A percentile compares a stretch with the other conserved stretches of the same genome.
These are phyloP conservation scores for Babyrousa celebensis DNA, from an alignment of 2,797 vertebrate genomes.

Conservation along the genomic window DNA sequence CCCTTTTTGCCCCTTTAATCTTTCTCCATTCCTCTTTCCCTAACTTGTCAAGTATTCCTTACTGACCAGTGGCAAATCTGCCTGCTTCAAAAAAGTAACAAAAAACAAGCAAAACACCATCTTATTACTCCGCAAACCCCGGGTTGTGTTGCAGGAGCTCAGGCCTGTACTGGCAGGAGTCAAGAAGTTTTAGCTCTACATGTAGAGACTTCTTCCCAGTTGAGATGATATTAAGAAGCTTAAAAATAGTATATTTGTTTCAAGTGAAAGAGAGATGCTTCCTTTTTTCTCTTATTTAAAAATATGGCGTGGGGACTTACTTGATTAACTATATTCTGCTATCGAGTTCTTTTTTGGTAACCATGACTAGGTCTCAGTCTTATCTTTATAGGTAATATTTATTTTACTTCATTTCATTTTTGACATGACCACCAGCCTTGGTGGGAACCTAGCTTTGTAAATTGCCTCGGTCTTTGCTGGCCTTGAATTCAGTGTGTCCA, in stretches of 20 bases:
- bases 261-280: not conserved
- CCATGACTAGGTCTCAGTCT: not conserved
- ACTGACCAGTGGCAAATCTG: conserved; percentile 86
- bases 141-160: not conserved
- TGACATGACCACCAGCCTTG: not conserved
- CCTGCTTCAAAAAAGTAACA: conserved; percentile 75
- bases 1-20: not conserved
- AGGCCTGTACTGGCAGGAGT: no score
- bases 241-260: conserved; percentile 13
- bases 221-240: not conserved
- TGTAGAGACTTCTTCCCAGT: not conserved
- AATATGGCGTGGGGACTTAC: not conserved
- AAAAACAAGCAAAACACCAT: not conserved
- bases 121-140: not conserved
- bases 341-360: not conserved
- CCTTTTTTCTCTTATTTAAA: not conserved
- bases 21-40: not conserved
- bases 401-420: not conserved
- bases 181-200: not conserved
- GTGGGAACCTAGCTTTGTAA: not conserved
- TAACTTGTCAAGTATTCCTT: conserved; percentile 75
- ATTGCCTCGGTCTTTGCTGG: not conserved
- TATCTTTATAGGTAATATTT: not conserved
- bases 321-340: not conserved
- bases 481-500: not conserved